These are phyloP conservation scores for Dendrolimus punctatus DNA, from an alignment of 1,140 invertebrate species.

Conservation along the genomic window DNA sequence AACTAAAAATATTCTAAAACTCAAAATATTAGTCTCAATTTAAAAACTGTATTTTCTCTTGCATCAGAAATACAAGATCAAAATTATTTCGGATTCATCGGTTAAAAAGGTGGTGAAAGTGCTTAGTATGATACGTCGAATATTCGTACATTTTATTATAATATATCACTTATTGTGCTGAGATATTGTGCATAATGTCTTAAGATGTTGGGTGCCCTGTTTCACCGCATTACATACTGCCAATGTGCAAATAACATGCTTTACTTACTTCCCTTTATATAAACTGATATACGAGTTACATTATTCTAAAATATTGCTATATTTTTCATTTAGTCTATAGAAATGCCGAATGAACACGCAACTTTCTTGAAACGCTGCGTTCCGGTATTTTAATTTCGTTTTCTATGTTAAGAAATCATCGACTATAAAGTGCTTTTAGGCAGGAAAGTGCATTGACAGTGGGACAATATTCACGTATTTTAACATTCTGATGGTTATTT, in stretches of 20 bases:
- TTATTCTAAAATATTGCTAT: slow-evolving; percentile 71
- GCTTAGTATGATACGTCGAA: slow-evolving; percentile 50
- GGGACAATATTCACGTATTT: neutral
- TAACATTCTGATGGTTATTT: no score
- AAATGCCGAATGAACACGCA: slow-evolving; percentile 49
- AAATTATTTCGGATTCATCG: slow-evolving; percentile 46
- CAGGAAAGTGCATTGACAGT: slow-evolving; percentile 13
- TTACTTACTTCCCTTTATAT: slow-evolving; percentile 60
- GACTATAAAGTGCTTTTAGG: slow-evolving; percentile 2
- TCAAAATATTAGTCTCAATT: slow-evolving; percentile 49
- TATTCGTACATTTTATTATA: slow-evolving; percentile 26
- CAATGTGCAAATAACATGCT: slow-evolving; percentile 57
- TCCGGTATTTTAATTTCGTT: neutral
- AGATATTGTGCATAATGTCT: slow-evolving; percentile 63
- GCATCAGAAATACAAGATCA: slow-evolving; percentile 35
- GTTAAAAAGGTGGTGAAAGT: slow-evolving; percentile 44
- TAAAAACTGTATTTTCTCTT: slow-evolving; percentile 49
- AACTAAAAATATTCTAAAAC: slow-evolving; percentile 74
- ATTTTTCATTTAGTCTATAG: slow-evolving; percentile 70
- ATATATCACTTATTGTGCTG: slow-evolving; percentile 57
- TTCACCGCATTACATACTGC: slow-evolving; percentile 46
- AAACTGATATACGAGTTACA: slow-evolving; percentile 68
- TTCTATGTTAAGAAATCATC: neutral
- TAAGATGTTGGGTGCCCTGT: slow-evolving; percentile 52
- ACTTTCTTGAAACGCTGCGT: slow-evolving; percentile 35